phyloP scores from a whole-genome alignment of 2,888 invertebrate genomes.

The Tillus elongatus region DNA sequence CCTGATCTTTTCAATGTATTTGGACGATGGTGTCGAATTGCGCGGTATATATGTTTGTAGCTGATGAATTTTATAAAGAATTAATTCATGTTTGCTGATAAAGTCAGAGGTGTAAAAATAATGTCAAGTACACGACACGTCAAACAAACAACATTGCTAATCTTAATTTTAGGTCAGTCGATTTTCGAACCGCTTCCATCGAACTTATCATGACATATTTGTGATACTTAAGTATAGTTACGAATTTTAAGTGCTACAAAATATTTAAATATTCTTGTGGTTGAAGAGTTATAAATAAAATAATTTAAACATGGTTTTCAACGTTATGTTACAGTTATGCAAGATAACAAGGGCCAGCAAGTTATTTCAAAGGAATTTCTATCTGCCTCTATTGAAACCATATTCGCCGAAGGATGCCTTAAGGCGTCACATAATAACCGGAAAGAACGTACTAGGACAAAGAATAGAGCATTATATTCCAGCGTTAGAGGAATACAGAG shows the following conservation, averaged over 20 bases:
- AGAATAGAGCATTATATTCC: slow-evolving; percentile 68
- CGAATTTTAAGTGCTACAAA: too few relatives aligned
- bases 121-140: slow-evolving; percentile 21
- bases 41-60: too few relatives aligned
- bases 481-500: slow-evolving; percentile 50
- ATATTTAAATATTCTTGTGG: too few relatives aligned
- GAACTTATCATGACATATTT: too few relatives aligned
- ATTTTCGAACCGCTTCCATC: slow-evolving; percentile 25
- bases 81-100: too few relatives aligned
- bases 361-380: slow-evolving; percentile 72
- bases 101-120: slow-evolving; percentile 26
- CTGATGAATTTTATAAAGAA: too few relatives aligned
- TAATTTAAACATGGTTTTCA: slow-evolving; percentile 33
- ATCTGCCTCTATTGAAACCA: slow-evolving; percentile 70
- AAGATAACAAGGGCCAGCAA: slow-evolving; percentile 73
- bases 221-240: too few relatives aligned
- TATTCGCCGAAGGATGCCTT: slow-evolving; percentile 77
- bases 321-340: slow-evolving; percentile 58
- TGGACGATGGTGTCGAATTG: too few relatives aligned
- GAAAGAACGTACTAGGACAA: slow-evolving; percentile 64
- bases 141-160: not conserved
- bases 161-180: slow-evolving; percentile 27
- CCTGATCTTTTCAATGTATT: too few relatives aligned
- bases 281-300: slow-evolving; percentile 6
- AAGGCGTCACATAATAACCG: slow-evolving; percentile 68